Evolutionary conservation across 2,888 invertebrate genomes (phyloP).

Genomic region (Mythimna vitellina): DNA sequence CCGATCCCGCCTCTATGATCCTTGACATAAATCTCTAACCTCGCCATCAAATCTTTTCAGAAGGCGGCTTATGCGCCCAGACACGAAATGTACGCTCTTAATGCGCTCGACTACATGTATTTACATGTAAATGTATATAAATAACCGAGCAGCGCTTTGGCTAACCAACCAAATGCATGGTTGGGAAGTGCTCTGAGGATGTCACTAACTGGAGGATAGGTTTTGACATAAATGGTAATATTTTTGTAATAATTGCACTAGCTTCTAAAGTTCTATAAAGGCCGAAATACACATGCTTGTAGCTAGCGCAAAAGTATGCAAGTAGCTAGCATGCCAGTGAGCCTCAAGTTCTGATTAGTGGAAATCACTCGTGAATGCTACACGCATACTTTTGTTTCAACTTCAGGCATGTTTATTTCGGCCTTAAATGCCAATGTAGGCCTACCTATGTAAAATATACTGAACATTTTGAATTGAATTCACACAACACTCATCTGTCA

Average conservation of each 20-base stretch:
- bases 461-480: neutral
- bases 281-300: no score
- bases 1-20: conserved; percentile 89
- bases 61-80: conserved; percentile 86
- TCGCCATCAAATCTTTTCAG: conserved; percentile 90
- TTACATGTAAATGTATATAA: conserved; percentile 67
- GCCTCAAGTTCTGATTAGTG: no score
- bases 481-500: conserved; percentile 1
- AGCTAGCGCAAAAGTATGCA: no score
- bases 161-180: conserved; percentile 37
- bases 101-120: conserved; percentile 81
- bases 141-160: conserved; percentile 36
- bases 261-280: no score
- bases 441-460: no score
- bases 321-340: no score
- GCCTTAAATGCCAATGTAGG: no score
- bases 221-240: conserved; percentile 5
- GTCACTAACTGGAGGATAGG: conserved; percentile 14
- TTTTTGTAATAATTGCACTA: neutral
- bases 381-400: no score
- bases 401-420: no score
- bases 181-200: conserved; percentile 13
- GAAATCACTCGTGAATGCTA: no score
- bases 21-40: conserved; percentile 91
- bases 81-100: conserved; percentile 85